A percentile compares a stretch with the other conserved stretches of the same genome.
Conservation (phyloP, 1,140 invertebrate genomes). For the Dendroctonus valens region DNA sequence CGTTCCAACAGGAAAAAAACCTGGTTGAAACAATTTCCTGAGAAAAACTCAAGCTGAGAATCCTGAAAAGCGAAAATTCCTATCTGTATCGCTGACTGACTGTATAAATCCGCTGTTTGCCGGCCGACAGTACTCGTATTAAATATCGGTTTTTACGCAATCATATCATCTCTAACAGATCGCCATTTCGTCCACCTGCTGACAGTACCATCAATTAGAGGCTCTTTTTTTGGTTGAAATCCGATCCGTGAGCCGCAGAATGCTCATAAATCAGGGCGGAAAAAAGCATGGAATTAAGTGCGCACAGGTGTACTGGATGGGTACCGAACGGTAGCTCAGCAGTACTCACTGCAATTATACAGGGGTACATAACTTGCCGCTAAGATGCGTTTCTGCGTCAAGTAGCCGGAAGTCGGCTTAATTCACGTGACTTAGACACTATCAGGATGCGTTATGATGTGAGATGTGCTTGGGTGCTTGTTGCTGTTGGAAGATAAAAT, state of each 20-base stretch:
- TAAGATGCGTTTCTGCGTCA: slow-evolving; percentile 8
- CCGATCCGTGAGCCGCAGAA: background rate
- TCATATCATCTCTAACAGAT: slow-evolving; percentile 16
- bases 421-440: slow-evolving; percentile 2
- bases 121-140: too few relatives aligned
- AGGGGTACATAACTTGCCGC: slow-evolving; percentile 22
- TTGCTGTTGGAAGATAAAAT: too few relatives aligned
- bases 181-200: slow-evolving; percentile 6
- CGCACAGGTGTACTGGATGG: slow-evolving; percentile 13
- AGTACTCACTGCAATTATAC: slow-evolving; percentile 16
- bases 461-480: too few relatives aligned
- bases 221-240: slow-evolving; percentile 1
- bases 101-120: too few relatives aligned
- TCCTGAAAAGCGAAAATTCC: too few relatives aligned
- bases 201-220: slow-evolving; percentile 14
- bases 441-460: background rate
- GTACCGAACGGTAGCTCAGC: slow-evolving; percentile 12
- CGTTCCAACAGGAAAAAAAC: too few relatives aligned
- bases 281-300: slow-evolving; percentile 6
- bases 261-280: slow-evolving; percentile 4
- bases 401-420: slow-evolving; percentile 10
- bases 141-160: background rate
- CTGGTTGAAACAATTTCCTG: too few relatives aligned
- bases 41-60: too few relatives aligned
- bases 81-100: too few relatives aligned